These are phyloP conservation scores for Xiphophorus hellerii DNA, from an alignment of 2,113 vertebrate species.

Conservation along the genomic window DNA sequence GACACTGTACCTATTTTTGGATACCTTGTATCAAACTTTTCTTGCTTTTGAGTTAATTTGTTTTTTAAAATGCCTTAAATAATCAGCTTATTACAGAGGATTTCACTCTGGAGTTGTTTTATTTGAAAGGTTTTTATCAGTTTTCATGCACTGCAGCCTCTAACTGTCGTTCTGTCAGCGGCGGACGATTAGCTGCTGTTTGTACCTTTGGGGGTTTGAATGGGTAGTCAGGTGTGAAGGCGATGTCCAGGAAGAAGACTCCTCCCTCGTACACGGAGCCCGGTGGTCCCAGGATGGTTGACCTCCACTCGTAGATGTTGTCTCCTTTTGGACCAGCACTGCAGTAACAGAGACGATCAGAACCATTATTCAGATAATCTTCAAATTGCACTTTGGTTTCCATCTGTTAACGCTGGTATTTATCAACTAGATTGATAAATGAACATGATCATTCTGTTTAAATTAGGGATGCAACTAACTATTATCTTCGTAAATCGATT, in stretches of 20 bases:
- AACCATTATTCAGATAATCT: neutral
- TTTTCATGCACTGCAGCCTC: too few species aligned
- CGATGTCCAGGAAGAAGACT: conserved; percentile 96
- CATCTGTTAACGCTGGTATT: neutral
- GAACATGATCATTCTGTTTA: too few species aligned
- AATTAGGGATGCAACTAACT: too few species aligned
- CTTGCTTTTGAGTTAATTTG: neutral
- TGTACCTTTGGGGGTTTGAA: conserved; percentile 97
- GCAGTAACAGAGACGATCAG: conserved; percentile 20
- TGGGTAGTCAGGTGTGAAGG: conserved; percentile 95
- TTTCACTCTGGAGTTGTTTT: neutral
- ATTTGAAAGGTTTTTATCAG: neutral
- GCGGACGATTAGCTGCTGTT: rapidly evolving
- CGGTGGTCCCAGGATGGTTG: conserved; percentile 94
- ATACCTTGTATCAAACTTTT: neutral
- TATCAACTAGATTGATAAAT: neutral
- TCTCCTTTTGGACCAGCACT: conserved; percentile 96
- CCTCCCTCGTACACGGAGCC: conserved; percentile 95
- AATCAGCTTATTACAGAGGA: neutral
- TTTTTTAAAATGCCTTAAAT: neutral
- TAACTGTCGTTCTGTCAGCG: neutral
- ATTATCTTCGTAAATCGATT: too few species aligned
- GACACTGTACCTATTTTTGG: neutral
- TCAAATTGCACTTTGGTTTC: neutral
- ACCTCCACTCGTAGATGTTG: conserved; percentile 97